Evolutionary conservation across 53 echinoderm and acorn worm species (phyloP), one percentile per base, ranked within the genome.

Genomic region (Crossaster papposus): DNA sequence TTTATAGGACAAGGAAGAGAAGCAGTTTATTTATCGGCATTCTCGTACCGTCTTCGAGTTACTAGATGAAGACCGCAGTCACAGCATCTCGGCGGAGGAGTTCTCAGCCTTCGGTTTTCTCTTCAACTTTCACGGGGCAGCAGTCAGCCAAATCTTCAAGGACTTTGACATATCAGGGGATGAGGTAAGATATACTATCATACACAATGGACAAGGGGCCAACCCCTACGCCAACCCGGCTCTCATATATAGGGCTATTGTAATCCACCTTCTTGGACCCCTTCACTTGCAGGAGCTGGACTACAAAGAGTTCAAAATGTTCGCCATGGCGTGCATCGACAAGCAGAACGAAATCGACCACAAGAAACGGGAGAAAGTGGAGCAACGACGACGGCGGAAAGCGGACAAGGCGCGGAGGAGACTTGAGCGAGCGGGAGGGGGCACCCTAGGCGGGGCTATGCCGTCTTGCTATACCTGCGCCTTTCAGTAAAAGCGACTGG

Each of bases 261-360:
- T n/a, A n/a, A n/a, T n/a, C 53, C 13, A 58, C 58, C 22, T 58
- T 58, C 17, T 17, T 58, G 2, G 58, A 58, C 22, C 29, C 29
- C 68, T 44, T 82, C 32, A 2, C n/a, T n/a, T n/a, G n/a, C 91
- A 97, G 97, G 97, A 92, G 58, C 88, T 97, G 8, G 97, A 97
- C 89, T 97, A 97, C 85, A 97, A 97, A 79, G 97, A 97, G 36
- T 97, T 97, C 70, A 97, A 97, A 77, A 97, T 97, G 97, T 97
- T 97, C 83, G 95, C 97, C 6, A 97, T 97, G 97, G 97, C 97
- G 15, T 97, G 97, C 86, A 97, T 97, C 62, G 97, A 97, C 84
- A 92, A 93, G 30, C 97, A 97, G 77, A 95, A 94, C 52, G 97
- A 97, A 32, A 95, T 97, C 65, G 95, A 97, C 74, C 88, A 89